Base-by-base conservation (phyloP, 2,888 invertebrate species). In the Thelaira solivaga region DNA sequence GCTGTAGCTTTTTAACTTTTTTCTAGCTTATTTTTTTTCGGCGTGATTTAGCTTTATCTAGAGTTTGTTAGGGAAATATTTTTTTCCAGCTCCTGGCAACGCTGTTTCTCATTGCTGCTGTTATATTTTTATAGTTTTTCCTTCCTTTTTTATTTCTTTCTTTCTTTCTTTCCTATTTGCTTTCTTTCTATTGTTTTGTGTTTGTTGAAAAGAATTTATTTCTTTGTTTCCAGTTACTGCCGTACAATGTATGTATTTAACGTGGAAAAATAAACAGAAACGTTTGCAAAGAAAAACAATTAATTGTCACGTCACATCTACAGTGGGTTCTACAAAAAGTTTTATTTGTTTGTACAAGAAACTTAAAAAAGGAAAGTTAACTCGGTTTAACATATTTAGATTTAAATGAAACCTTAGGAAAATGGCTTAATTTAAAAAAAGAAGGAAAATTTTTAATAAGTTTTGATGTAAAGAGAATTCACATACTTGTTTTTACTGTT, bases 61-160 rank as follows among this genome's bases (percentile, higher is more conserved):
- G n/a, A n/a, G n/a, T n/a, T n/a, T n/a, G n/a, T n/a, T n/a, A n/a
- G n/a, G n/a, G n/a, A n/a, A n/a, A n/a, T n/a, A n/a, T n/a, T n/a
- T n/a, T n/a, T n/a, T n/a, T n/a, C n/a, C n/a, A n/a, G n/a, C n/a
- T n/a, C n/a, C n/a, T n/a, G n/a, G n/a, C n/a, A n/a, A n/a, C n/a
- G n/a, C n/a, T n/a, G n/a, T n/a, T n/a, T n/a, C n/a, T n/a, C n/a
- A n/a, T n/a, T n/a, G n/a, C n/a, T n/a, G n/a, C n/a, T n/a, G n/a
- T n/a, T n/a, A n/a, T n/a, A n/a, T n/a, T n/a, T n/a, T 34, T 61
- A 43, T 49, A 7, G 8, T n/a, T 61, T 20, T 29, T 34, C 31
- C 22, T 26, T 41, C 7, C 29, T 57, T 51, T 51, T 59, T 13
- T 8, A 62, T 53, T 57, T 73, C 49, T 43, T 20, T 59, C 39